Base-by-base conservation (phyloP, 2,113 vertebrate genomes). In the Tricholaema leucomelas region DNA sequence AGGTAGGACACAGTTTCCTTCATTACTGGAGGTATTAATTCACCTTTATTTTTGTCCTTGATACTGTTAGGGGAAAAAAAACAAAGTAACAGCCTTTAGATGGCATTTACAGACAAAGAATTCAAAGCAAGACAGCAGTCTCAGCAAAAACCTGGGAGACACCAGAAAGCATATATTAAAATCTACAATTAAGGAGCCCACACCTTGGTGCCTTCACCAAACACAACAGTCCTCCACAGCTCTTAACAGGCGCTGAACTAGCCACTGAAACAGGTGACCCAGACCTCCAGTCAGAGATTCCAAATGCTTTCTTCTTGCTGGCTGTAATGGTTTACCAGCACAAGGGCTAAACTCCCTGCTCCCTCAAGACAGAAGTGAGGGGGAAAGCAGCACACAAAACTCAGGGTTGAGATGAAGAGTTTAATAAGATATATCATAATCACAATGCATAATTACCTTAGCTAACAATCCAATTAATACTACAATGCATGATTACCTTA, bases 11-110 rank as follows among this genome's bases (percentile, higher is more conserved):
- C 94, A 0, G 98, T 98, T 91, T 98, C 95, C 30, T 86, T 84
- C 89, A 99, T 93, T 48, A 99, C 98, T 0, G 97, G 98, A 0
- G 98, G 99, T 46, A 99, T 98, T 38, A 98, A 16, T 3, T 96
- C 97, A 0, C 97, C 98, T 19, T 95, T 92, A 78, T 98, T 98
- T 97, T 98, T 98, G 94, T 98, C 98, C 77, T 95, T 97, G 90
- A 99, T 97, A 95, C 98, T 99, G 94, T 88, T 44, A 85, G 9
- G 8, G 23, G 24, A 48, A 86, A 35, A 61, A 31, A 10, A 28
- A 35, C 27, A 64, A 65, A 66, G 16, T 33, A 87, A 66, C 19
- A 88, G 61, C 19, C 21, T 74, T 87, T 79, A 56, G 69, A 63
- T 63, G 15, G 6, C 14, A 76, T n/a, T 73, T 50, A 55, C 8